Conservation (phyloP, 2,113 vertebrate genomes). For the Tretioscincus oriximinensis region DNA sequence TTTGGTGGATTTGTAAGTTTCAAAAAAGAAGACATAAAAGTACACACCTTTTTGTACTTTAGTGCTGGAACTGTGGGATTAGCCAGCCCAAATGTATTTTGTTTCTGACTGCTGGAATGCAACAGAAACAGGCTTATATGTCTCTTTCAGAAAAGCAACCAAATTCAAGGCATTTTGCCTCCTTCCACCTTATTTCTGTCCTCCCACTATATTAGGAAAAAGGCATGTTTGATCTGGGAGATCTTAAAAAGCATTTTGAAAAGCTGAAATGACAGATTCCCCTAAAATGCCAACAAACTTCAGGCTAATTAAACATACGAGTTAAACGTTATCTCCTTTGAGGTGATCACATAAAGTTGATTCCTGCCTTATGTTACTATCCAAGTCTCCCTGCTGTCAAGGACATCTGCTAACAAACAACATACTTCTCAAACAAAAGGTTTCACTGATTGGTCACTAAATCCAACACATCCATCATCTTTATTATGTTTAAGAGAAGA, state of each 20-base stretch:
- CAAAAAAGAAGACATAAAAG: too few species aligned
- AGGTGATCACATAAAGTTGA: conserved; percentile 53
- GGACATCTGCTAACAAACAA: conserved; percentile 64
- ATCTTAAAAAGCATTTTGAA: conserved; percentile 6
- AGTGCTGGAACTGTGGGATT: too few species aligned
- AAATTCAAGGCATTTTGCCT: too few species aligned
- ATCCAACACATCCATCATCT: conserved; percentile 25
- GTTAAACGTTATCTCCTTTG: conserved; percentile 54
- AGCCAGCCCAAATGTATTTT: too few species aligned
- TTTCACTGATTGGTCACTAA: too few species aligned
- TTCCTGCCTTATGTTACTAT: conserved; percentile 63
- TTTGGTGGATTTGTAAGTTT: too few species aligned
- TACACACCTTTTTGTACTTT: too few species aligned
- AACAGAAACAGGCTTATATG: too few species aligned
- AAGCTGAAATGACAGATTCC: conserved; percentile 21
- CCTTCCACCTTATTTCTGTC: too few species aligned
- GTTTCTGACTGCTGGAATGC: too few species aligned
- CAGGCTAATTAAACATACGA: conserved; percentile 50
- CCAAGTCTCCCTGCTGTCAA: conserved; percentile 65
- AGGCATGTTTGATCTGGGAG: background rate
- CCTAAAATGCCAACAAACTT: conserved; percentile 36
- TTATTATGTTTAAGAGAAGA: conserved; percentile 50
- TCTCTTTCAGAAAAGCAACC: too few species aligned
- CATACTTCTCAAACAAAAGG: conserved; percentile 36
- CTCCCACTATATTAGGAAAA: too few species aligned